Evolutionary conservation across 2,797 vertebrate species (phyloP).

Genomic region (Malacoctenus gilli): DNA sequence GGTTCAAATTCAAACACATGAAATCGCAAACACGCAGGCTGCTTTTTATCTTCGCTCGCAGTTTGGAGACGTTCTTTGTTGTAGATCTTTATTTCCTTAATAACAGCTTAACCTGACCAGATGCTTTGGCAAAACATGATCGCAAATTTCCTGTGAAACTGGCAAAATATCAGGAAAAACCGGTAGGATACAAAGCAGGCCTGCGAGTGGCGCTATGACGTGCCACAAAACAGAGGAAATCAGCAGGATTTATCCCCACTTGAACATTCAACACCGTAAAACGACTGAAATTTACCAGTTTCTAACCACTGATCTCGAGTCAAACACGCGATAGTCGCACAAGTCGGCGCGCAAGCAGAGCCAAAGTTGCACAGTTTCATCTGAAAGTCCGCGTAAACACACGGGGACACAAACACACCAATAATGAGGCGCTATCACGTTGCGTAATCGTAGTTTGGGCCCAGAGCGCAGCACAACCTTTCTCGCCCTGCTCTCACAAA

Average conservation of each 20-base stretch:
- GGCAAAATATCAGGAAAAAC: no score
- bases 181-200: no score
- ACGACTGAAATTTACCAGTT: constrained; percentile 15
- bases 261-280: no score
- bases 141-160: no score
- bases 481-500: constrained; percentile 24
- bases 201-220: no score
- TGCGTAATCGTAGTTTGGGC: constrained; percentile 47
- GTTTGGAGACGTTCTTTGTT: no score
- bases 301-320: constrained; percentile 4
- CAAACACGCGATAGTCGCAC: constrained; percentile 1
- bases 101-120: no score
- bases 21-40: not conserved
- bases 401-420: constrained; percentile 48
- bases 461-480: constrained; percentile 35
- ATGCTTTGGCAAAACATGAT: no score
- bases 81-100: no score
- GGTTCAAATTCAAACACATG: constrained; percentile 6
- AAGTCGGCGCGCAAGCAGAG: constrained; percentile 11
- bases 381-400: constrained; percentile 38
- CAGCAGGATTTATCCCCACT: no score
- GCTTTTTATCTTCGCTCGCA: no score
- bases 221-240: no score
- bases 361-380: constrained; percentile 25
- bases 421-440: constrained; percentile 58